Evolutionary conservation across 1,140 invertebrate species (phyloP).

Genomic region (Venturia canescens): DNA sequence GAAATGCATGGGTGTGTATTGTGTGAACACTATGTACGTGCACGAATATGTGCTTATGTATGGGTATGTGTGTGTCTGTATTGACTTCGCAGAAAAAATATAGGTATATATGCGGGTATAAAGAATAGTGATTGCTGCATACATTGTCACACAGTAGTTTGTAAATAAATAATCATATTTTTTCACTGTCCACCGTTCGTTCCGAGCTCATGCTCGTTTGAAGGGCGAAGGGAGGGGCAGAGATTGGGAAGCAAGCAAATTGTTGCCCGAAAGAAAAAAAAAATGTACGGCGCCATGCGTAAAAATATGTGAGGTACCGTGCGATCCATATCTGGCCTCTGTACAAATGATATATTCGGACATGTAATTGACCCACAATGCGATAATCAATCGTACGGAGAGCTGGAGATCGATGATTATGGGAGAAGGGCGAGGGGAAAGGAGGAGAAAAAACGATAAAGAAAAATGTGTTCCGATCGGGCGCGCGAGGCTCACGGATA

Average conservation of each 20-base stretch:
- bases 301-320: conserved; percentile 29
- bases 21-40: too few relatives aligned
- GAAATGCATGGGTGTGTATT: too few relatives aligned
- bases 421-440: not conserved
- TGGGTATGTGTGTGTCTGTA: too few relatives aligned
- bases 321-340: not conserved
- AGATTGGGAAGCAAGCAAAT: not conserved
- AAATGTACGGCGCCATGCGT: not conserved
- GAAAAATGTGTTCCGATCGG: conserved; percentile 13
- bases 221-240: not conserved
- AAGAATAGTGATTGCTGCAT: too few relatives aligned
- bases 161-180: not conserved
- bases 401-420: conserved; percentile 18
- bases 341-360: not conserved
- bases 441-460: not conserved
- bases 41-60: too few relatives aligned
- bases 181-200: not conserved
- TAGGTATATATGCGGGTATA: too few relatives aligned
- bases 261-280: conserved; percentile 17
- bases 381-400: conserved; percentile 29
- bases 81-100: too few relatives aligned
- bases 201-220: not conserved
- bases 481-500: conserved; percentile 16
- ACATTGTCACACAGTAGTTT: too few relatives aligned
- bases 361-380: conserved; percentile 40